Conservation (phyloP, 2,888 invertebrate genomes). For the Pycnomerus fuliginosus region DNA sequence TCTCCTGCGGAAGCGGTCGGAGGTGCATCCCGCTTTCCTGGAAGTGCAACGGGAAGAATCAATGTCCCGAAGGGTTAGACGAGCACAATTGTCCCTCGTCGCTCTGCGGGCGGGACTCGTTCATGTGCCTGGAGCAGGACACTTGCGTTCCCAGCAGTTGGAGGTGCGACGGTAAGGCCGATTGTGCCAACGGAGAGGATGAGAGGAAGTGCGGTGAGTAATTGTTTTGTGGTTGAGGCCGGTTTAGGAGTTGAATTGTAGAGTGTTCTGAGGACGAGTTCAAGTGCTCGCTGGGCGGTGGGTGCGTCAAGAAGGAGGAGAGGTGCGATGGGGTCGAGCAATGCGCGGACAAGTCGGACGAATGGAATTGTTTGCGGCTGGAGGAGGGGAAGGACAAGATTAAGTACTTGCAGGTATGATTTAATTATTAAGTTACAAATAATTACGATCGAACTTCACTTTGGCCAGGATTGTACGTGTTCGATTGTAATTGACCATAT, state of each 20-base stretch:
- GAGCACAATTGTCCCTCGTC: conserved; percentile 56
- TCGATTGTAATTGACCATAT: too few relatives aligned
- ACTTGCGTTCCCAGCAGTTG: conserved; percentile 61
- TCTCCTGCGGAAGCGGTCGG: conserved; percentile 52
- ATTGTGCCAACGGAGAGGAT: conserved; percentile 60
- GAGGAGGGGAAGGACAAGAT: conserved; percentile 26
- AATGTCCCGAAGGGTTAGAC: conserved; percentile 59
- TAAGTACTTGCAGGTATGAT: conserved; percentile 28
- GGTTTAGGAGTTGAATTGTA: conserved; percentile 30
- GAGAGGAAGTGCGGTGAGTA: conserved; percentile 57
- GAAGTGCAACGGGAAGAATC: conserved; percentile 61
- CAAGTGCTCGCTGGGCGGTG: conserved; percentile 60
- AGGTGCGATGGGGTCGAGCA: conserved; percentile 62
- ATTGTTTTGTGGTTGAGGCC: not conserved
- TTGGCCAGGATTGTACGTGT: too few relatives aligned
- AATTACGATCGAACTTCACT: too few relatives aligned
- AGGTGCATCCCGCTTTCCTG: conserved; percentile 60
- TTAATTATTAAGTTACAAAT: conserved; percentile 2
- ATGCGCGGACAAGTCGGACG: conserved; percentile 64
- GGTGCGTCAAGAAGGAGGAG: conserved; percentile 56
- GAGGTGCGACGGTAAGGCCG: conserved; percentile 60
- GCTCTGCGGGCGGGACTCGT: conserved; percentile 57
- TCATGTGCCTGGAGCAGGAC: conserved; percentile 59
- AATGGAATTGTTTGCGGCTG: conserved; percentile 57
- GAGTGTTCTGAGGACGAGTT: conserved; percentile 59